These are phyloP conservation scores for Sebastes iracundus DNA, from an alignment of 2,797 vertebrate species.

Conservation along the genomic window DNA sequence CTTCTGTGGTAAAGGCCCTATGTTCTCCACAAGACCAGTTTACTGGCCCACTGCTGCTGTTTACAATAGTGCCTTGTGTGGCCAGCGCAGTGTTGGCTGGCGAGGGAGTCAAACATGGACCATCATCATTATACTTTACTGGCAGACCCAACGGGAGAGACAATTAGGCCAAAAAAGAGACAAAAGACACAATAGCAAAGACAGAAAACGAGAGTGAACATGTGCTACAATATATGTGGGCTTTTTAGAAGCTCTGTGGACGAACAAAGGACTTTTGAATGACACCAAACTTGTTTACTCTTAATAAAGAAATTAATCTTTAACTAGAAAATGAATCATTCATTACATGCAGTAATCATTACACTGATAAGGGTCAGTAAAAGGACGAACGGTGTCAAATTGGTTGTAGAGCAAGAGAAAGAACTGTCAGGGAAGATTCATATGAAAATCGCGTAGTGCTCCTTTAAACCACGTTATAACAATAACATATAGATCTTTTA, in stretches of 20 bases:
- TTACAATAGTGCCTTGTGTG: constrained; percentile 6
- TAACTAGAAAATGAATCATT: neutral
- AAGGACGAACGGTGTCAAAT: neutral
- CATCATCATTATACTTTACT: constrained; percentile 27
- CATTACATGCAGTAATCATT: neutral
- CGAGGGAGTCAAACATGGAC: constrained; percentile 19
- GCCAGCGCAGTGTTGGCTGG: neutral
- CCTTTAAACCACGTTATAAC: neutral
- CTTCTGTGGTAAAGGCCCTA: neutral
- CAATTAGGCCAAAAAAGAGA: constrained; percentile 2
- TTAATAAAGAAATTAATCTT: neutral
- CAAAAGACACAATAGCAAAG: neutral
- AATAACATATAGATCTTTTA: neutral
- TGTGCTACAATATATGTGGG: neutral
- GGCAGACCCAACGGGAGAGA: constrained; percentile 2
- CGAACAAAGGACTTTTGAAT: neutral
- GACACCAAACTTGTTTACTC: neutral
- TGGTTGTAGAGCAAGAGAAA: neutral
- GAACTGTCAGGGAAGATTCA: neutral
- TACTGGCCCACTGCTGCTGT: neutral
- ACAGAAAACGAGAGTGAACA: neutral
- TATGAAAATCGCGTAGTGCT: neutral
- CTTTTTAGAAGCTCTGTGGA: neutral
- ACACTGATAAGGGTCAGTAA: neutral
- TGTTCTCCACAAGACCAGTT: neutral